Percentiles rank a stretch among this genome's conserved stretches.
phyloP scores from a whole-genome alignment of 2,113 vertebrate species.

The Malurus cyaneus region DNA sequence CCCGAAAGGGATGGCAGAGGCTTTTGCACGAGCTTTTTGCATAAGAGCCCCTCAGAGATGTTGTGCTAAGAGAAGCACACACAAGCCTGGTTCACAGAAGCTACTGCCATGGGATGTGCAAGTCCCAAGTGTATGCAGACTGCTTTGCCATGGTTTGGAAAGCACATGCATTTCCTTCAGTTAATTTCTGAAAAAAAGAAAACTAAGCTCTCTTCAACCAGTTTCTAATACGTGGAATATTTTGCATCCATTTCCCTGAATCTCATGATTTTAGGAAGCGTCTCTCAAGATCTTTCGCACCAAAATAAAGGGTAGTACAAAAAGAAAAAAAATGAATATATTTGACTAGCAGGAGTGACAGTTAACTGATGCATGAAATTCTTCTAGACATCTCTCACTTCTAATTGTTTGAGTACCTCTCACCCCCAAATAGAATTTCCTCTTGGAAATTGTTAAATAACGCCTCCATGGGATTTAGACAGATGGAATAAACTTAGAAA shows the following conservation, averaged over 20 bases:
- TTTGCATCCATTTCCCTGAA: not conserved
- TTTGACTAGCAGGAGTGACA: not conserved
- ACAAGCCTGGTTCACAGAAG: not conserved
- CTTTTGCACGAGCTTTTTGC: not conserved
- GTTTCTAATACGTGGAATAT: not conserved
- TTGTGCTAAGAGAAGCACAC: not conserved
- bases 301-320: not conserved
- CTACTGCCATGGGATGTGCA: not conserved
- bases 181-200: not conserved
- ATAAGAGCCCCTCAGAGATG: fast-evolving
- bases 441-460: not conserved
- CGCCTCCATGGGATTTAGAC: not conserved
- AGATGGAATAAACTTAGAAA: not conserved
- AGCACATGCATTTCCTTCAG: not conserved
- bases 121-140: not conserved
- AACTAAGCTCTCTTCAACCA: not conserved
- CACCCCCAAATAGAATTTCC: not conserved
- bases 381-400: not conserved
- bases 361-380: not conserved
- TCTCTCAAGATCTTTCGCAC: not conserved
- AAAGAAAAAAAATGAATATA: not conserved
- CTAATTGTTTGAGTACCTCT: not conserved
- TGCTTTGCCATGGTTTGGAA: not conserved
- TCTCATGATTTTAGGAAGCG: not conserved
- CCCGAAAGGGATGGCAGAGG: not conserved